Base-by-base conservation (phyloP, 2,888 invertebrate genomes). In the Allygus modestus region DNA sequence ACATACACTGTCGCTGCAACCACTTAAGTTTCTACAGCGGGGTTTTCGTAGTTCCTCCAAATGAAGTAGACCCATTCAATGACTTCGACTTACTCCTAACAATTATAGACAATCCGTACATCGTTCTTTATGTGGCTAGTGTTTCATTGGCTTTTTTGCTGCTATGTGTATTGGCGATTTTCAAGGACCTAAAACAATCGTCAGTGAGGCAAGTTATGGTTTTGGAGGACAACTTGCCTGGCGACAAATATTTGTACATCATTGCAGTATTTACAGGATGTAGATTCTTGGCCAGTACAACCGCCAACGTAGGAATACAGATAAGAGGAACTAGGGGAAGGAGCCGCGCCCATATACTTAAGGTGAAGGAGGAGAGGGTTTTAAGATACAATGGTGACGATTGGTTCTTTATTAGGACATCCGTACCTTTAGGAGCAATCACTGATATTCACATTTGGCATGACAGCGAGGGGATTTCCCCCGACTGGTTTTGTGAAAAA, bases 401-500 rank as follows among this genome's bases (percentile, higher is more conserved):
- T 65, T 65, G 65, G 65, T 65, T 65, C 31, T 65, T 65, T 0
- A 28, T 65, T 0, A 1, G 28, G 5, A 65, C 65, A 5, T 12
- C 65, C 11, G 28, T 2, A 15, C 2, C 17, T 12, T 31, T 65
- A 15, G 65, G 65, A 4, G 28, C 7, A 2, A 31, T 65, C 15
- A 11, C 20, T 4, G 15, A 65, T 9, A 31, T 65, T 2, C 65
- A 65, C 65, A 65, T 65, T 15, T 65, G 65, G 65, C 65, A 65
- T 31, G 65, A 65, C 65, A 31, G 15, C 28, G 15, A 12, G 1
- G 65, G 65, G 0, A 1, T 15, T 12, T 12, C 2, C n/a, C 31
- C 65, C 12, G 31, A 31, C 17, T 65, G 65, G 65, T 65, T 11
- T 28, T 65, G 65, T 31, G 65, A 65, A 17, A 65, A 65, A 15